A percentile compares a stretch with the other conserved stretches of the same genome.
These are phyloP conservation scores for Beroe forskalii DNA, from an alignment of 37 sponge, comb jelly and placozoan genomes.

Conservation along the genomic window DNA sequence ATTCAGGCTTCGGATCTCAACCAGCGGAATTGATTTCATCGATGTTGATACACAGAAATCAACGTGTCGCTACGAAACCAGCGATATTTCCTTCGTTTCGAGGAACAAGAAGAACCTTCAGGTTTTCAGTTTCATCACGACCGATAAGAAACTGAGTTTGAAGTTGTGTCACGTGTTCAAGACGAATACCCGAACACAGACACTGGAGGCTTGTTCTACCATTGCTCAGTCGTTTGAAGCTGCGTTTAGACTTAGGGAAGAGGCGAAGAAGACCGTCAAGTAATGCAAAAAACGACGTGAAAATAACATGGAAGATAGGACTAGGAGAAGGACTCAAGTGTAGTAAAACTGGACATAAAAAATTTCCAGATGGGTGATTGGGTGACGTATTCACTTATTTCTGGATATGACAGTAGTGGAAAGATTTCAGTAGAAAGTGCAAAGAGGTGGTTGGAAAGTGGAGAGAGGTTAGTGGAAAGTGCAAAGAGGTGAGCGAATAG, in stretches of 20 bases:
- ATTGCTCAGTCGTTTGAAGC: conserved; percentile 48
- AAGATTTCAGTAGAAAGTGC: no score
- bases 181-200: conserved; percentile 1
- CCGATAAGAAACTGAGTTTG: conserved; percentile 28
- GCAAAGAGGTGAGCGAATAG: no score
- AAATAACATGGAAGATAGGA: no score
- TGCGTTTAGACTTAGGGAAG: neutral
- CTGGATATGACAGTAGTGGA: no score
- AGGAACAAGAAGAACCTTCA: conserved; percentile 1
- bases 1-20: neutral
- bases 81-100: conserved; percentile 45
- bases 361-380: no score
- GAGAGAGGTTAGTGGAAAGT: no score
- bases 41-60: conserved; percentile 6
- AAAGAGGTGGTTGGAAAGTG: no score
- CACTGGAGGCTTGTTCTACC: conserved; percentile 31
- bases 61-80: neutral
- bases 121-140: conserved; percentile 60
- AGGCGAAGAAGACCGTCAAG: conserved; percentile 1
- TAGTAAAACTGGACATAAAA: no score
- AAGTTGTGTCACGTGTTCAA: conserved; percentile 64
- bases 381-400: no score
- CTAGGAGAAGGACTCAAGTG: no score
- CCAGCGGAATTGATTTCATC: conserved; percentile 22
- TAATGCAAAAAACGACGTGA: no score